Evolutionary conservation across 2,113 vertebrate genomes (phyloP), one percentile per base, ranked within the genome.

Genomic region (Aleadryas rufinucha): DNA sequence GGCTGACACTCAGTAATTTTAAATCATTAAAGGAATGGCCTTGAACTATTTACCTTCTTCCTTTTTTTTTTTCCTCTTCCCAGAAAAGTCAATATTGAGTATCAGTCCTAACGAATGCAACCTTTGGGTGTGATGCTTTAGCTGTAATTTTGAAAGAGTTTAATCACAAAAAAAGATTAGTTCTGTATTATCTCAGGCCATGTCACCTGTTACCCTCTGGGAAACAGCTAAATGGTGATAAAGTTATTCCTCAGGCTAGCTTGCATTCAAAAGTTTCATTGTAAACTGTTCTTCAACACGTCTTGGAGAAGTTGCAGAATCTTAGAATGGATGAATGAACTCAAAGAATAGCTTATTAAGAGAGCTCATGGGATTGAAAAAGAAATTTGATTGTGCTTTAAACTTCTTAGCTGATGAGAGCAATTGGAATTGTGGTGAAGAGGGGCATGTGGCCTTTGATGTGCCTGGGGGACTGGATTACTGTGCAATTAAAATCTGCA

Each of bases 301-400:
- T 97, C 93, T 97, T 95, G 96, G 54, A 97, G 96, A 98, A 97
- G 96, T 93, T 97, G 93, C 89, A 84, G 97, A 97, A 94, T 97
- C 92, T 97, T 89, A 77, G 90, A 96, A 97, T 96, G 98, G 97
- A 97, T 98, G 98, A 98, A 80, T 95, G 97, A 98, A 96, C 76
- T 33, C 93, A 94, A 98, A 98, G 97, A 98, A 98, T 98, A 97
- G 96, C 97, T 98, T 97, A 98, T 98, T 98, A 99, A 97, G 96
- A 95, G 95, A 89, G 94, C 93, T 98, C 93, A 96, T 96, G 96
- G 97, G 98, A 99, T 97, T 98, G 98, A 98, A 99, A 98, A 99
- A 98, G 98, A 99, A 98, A 99, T 99, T 95, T 98, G 97, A 98
- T 98, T 97, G 84, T 96, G 94, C 95, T 97, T 98, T 98, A 97